Percentiles rank a stretch among this genome's conserved stretches.
phyloP scores from a whole-genome alignment of 2,113 vertebrate genomes.

The Hippocampus abdominalis region DNA sequence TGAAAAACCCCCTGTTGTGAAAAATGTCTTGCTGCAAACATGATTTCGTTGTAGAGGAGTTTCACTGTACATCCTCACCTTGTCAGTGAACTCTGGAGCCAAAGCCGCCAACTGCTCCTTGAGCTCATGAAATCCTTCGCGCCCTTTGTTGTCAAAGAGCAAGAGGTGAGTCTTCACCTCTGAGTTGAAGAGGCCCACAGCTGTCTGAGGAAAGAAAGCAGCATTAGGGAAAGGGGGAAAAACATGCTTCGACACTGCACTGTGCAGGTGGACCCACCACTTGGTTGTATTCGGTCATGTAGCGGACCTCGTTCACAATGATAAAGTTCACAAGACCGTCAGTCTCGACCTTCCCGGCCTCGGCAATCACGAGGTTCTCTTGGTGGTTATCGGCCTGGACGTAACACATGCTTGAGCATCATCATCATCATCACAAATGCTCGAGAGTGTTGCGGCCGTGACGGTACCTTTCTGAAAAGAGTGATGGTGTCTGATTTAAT shows the following conservation, averaged over 20 bases:
- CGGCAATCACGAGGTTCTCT: conserved; percentile 69
- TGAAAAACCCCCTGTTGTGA: too few relatives aligned
- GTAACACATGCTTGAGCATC: conserved; percentile 9
- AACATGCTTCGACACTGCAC: not conserved
- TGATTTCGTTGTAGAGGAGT: too few relatives aligned
- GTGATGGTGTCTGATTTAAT: conserved; percentile 69
- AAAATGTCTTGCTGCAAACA: too few relatives aligned
- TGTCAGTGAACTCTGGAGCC: conserved; percentile 78
- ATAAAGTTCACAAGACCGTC: conserved; percentile 79
- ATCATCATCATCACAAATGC: not conserved
- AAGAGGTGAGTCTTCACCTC: conserved; percentile 80
- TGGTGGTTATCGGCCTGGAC: conserved; percentile 80
- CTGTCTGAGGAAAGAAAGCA: conserved; percentile 67
- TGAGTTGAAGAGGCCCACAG: conserved; percentile 82
- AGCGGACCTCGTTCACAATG: conserved; percentile 75
- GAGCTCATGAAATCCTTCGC: conserved; percentile 65
- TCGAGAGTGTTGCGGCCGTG: not conserved
- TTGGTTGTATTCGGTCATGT: conserved; percentile 87
- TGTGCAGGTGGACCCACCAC: conserved; percentile 63
- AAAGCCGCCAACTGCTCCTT: conserved; percentile 61
- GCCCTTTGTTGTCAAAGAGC: conserved; percentile 80
- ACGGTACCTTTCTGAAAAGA: conserved; percentile 82
- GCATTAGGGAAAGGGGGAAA: not conserved
- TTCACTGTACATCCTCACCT: too few relatives aligned
- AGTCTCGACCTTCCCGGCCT: conserved; percentile 63